These are phyloP conservation scores for Zosterops lateralis DNA, from an alignment of 2,113 vertebrate genomes.

Conservation along the genomic window DNA sequence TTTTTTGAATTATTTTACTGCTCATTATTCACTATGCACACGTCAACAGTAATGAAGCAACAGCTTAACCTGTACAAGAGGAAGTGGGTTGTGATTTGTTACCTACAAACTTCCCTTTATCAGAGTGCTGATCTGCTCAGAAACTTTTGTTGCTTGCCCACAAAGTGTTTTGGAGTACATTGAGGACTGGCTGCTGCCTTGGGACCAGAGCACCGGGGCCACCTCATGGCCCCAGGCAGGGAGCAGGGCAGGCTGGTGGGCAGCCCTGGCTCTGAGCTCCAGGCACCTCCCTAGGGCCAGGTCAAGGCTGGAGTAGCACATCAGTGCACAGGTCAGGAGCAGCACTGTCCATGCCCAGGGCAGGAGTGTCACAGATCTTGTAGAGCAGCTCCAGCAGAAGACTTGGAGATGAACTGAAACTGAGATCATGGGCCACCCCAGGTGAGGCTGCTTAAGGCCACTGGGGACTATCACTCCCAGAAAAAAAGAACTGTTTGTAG, in stretches of 20 bases:
- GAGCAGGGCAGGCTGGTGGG: neutral
- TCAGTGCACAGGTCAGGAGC: neutral
- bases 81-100: neutral
- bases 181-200: neutral
- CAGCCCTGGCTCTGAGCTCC: neutral
- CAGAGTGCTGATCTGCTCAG: neutral
- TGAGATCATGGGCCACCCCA: neutral
- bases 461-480: neutral
- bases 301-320: neutral
- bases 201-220: no score
- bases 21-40: neutral
- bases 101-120: neutral
- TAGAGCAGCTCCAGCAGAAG: neutral
- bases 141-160: neutral
- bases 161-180: neutral
- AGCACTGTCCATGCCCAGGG: rapidly evolving
- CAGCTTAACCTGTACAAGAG: neutral
- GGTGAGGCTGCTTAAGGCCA: neutral
- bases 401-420: neutral
- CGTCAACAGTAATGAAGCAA: neutral
- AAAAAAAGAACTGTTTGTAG: neutral
- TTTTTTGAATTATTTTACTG: neutral
- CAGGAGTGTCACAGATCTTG: rapidly evolving
- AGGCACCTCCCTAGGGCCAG: rapidly evolving
- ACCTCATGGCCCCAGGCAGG: neutral